Base-by-base conservation (phyloP, 2,113 vertebrate genomes). In the Verasper variegatus region DNA sequence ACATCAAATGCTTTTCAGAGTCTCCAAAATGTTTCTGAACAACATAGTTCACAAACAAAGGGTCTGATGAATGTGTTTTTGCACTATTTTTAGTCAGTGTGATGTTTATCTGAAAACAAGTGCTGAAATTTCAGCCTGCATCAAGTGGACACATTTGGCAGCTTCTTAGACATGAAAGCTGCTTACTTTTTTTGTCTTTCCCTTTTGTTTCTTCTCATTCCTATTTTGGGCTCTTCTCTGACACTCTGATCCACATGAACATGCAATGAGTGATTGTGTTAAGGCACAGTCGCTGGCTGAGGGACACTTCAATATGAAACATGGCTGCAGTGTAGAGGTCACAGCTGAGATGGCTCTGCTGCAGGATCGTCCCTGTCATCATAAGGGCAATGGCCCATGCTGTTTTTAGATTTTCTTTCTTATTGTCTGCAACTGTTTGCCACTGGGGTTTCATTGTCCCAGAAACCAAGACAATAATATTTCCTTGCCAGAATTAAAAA, bases 31-130 rank as follows among this genome's bases (percentile, higher is more conserved):
- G 14, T 65, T 37, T 55, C 5, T 0, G 42, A 45, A 45, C 12
- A 42, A 49, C 45, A 42, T 49, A 18, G 45, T 54, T 69, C 14
- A 23, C 35, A 63, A 27, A 54, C 58, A 78, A 37, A 69, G 18
- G 62, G 27, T 68, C 40, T 68, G 27, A 27, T 65, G 57, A 31
- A 73, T 24, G 49, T 4, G 9, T 66, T 31, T 71, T 20, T 69
- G 24, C 14, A 21, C 35, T 68, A 77, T 73, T 73, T 72, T 73
- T 42, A 68, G 64, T 45, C 54, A 55, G 21, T 55, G 11, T 52
- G 55, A 65, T 77, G 62, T 71, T 76, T 56, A 66, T 71, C 68
- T 68, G 54, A 54, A 37, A 75, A 52, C 24, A 35, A 62, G 9
- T 5, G 45, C 15, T 4, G 45, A 49, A 17, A 18, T 18, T 18